These are phyloP conservation scores for Neoitamus cyanurus DNA, from an alignment of 2,888 invertebrate species.

Conservation along the genomic window DNA sequence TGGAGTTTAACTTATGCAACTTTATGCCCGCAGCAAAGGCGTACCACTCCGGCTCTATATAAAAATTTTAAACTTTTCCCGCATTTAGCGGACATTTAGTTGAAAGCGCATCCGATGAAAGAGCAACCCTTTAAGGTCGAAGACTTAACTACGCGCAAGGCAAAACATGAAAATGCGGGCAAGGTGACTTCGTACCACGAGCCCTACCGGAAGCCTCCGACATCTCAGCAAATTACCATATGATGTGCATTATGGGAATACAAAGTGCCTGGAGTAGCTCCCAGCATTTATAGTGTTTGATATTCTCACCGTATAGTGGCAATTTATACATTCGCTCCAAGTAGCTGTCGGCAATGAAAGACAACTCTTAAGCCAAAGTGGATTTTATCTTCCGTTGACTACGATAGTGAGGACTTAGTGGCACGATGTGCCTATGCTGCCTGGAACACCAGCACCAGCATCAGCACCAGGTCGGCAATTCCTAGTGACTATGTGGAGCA, in stretches of 20 bases:
- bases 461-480: neutral
- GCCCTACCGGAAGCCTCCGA: neutral
- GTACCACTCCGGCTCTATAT: neutral
- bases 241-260: conserved; percentile 45
- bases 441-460: neutral
- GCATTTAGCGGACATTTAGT: neutral
- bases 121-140: neutral
- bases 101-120: neutral
- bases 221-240: conserved; percentile 47
- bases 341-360: conserved; percentile 43
- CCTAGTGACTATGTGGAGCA: neutral
- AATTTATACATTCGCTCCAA: conserved; percentile 47
- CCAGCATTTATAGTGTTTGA: conserved; percentile 46
- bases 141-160: neutral
- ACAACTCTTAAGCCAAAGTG: conserved; percentile 46
- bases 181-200: conserved; percentile 1
- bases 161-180: neutral
- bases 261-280: conserved; percentile 34
- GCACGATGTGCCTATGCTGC: conserved; percentile 23
- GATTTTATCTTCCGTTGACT: conserved; percentile 45
- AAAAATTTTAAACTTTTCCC: neutral
- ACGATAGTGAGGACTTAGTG: conserved; percentile 11
- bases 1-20: neutral
- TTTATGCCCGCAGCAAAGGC: neutral
- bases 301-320: conserved; percentile 45